phyloP scores from a whole-genome alignment of 2,113 vertebrate genomes.

The Hemiprocne comata region DNA sequence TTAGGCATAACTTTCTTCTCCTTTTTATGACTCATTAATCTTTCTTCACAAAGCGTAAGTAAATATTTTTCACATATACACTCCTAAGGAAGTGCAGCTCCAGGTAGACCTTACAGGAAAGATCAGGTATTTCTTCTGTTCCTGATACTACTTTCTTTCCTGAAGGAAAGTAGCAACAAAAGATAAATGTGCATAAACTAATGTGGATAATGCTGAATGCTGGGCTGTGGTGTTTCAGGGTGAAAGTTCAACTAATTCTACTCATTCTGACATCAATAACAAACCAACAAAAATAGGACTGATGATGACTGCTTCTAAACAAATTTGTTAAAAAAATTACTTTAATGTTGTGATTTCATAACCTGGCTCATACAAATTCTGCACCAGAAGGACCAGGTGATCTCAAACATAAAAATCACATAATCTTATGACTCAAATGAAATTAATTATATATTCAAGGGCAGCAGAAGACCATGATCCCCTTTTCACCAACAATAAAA shows the following conservation, averaged over 20 bases:
- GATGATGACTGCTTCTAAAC: background rate
- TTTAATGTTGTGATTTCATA: background rate
- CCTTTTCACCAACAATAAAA: background rate
- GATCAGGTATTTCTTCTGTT: background rate
- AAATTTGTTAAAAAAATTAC: fast-evolving
- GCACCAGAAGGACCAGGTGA: background rate
- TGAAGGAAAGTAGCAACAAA: background rate
- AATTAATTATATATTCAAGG: background rate
- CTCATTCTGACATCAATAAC: background rate
- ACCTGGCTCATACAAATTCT: background rate
- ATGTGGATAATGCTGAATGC: background rate
- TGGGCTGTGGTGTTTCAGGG: background rate
- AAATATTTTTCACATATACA: background rate
- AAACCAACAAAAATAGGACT: background rate
- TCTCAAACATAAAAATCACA: background rate
- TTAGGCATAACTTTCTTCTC: background rate
- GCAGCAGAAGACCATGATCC: fast-evolving
- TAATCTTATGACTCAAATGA: background rate
- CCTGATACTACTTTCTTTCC: background rate
- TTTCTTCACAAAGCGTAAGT: background rate
- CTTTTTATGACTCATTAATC: background rate
- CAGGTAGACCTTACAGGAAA: background rate
- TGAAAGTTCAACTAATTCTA: background rate
- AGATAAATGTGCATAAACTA: background rate
- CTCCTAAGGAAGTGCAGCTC: background rate